Evolutionary conservation across 2,797 vertebrate species (phyloP).

Genomic region (Scomberomorus guttatus): DNA sequence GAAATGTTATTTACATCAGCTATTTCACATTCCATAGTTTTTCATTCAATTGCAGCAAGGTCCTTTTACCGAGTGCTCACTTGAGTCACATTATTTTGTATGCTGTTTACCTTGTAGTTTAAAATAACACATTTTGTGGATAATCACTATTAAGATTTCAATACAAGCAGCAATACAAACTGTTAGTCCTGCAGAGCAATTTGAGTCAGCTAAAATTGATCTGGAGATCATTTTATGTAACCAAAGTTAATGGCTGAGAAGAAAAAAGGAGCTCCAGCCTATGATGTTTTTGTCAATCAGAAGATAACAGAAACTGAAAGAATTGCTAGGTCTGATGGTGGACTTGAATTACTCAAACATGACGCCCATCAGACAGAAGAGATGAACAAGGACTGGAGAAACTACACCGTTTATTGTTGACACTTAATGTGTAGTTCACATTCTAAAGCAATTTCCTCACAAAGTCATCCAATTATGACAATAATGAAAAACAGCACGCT

Average conservation of each 20-base stretch:
- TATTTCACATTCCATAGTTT: neutral
- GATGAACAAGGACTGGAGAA: neutral
- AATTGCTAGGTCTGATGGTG: neutral
- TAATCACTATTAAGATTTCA: too few relatives aligned
- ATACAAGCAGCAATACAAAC: too few relatives aligned
- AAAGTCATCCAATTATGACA: neutral
- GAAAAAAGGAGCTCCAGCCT: neutral
- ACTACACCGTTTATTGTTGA: neutral
- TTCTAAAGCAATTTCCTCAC: conserved; percentile 14
- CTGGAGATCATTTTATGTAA: neutral
- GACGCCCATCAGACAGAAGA: neutral
- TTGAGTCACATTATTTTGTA: neutral
- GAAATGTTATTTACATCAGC: neutral
- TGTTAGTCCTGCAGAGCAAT: neutral
- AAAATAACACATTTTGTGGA: too few relatives aligned
- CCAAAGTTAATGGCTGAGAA: neutral
- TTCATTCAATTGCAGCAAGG: neutral
- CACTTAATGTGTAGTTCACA: neutral
- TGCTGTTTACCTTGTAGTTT: neutral
- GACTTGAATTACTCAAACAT: neutral
- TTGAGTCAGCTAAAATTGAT: neutral
- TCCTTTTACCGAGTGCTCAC: neutral
- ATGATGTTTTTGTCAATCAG: neutral
- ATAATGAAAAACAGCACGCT: conserved; percentile 34
- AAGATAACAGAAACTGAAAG: neutral